Conservation (phyloP, 2,888 invertebrate genomes). For the Troilus luridus region DNA sequence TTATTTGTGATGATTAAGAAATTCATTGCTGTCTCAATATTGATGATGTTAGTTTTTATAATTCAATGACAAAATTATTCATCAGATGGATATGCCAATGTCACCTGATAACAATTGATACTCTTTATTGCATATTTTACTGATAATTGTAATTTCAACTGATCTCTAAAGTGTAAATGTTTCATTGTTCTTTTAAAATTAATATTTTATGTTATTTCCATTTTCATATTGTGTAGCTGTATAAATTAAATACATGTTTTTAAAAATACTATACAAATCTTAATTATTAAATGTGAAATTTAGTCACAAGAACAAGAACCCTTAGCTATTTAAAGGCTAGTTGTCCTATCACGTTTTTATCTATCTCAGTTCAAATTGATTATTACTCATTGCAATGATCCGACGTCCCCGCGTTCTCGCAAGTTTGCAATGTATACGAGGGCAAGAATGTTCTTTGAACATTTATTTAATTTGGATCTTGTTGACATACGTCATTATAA, state of each 20-base stretch:
- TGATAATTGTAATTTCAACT: neutral
- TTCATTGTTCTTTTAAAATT: conserved; percentile 34
- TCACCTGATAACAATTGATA: neutral
- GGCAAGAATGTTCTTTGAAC: no score
- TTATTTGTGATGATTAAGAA: neutral
- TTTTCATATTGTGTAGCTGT: conserved; percentile 26
- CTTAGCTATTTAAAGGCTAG: no score
- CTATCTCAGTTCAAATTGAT: no score
- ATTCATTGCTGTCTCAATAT: neutral
- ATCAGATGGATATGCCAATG: neutral
- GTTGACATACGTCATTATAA: no score
- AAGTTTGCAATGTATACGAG: no score
- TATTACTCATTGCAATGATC: no score
- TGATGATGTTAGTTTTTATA: neutral
- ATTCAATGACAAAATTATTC: neutral
- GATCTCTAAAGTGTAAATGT: conserved; percentile 37
- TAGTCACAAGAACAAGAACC: no score
- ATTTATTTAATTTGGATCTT: no score
- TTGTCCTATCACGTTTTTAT: no score
- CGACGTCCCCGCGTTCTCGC: no score
- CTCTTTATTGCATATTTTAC: neutral
- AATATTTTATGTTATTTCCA: conserved; percentile 20
- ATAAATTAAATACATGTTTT: conserved; percentile 34
- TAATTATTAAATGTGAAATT: no score
- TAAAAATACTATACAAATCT: neutral